Conservation (phyloP, 2,113 vertebrate genomes). For the Triplophysa siluroides region DNA sequence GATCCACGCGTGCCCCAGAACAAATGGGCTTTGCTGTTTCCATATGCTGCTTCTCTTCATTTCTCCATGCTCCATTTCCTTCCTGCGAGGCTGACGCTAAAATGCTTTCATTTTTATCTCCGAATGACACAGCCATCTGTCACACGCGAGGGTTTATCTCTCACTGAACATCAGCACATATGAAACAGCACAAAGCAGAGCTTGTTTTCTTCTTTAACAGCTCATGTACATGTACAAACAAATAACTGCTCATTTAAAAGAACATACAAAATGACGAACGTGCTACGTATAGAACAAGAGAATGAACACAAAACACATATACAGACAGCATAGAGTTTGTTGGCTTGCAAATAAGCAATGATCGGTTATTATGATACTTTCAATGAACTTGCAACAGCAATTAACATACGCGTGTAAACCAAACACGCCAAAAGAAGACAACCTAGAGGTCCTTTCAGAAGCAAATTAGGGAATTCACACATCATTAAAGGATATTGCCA, state of each 20-base stretch:
- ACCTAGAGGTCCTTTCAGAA: not conserved
- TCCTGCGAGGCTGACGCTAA: conserved; percentile 15
- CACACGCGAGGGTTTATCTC: conserved; percentile 38
- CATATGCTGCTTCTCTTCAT: conserved; percentile 35
- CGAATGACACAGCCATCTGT: conserved; percentile 55
- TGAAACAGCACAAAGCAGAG: not conserved
- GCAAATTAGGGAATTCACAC: conserved; percentile 23
- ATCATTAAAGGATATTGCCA: conserved; percentile 11
- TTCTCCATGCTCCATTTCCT: conserved; percentile 52
- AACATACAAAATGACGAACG: no score
- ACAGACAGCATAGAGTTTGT: not conserved
- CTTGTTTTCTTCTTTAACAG: no score
- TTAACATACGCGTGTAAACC: not conserved
- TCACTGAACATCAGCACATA: not conserved
- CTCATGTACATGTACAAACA: no score
- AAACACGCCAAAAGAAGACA: not conserved
- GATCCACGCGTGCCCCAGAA: conserved; percentile 31
- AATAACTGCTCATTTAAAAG: no score
- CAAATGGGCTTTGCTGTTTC: conserved; percentile 37
- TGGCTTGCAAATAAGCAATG: not conserved
- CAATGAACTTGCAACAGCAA: not conserved
- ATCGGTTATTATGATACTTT: not conserved
- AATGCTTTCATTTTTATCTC: conserved; percentile 43
- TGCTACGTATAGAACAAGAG: no score
- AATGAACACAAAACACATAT: not conserved